phyloP scores from a whole-genome alignment of 2,888 invertebrate genomes.

The Ptilodon capucinus region DNA sequence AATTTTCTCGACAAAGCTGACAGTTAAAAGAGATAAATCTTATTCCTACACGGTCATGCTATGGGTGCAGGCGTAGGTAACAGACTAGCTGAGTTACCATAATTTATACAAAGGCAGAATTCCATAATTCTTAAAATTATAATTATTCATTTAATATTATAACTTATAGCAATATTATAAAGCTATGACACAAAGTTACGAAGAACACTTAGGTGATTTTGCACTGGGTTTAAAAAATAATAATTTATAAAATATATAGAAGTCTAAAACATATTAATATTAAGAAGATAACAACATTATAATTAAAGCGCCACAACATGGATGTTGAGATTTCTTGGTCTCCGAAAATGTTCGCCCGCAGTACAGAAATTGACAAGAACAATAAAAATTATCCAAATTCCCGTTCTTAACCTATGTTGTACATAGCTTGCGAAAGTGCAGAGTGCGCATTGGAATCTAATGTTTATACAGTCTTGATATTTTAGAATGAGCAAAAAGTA shows the following conservation, averaged over 20 bases:
- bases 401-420: not conserved
- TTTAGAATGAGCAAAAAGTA: not conserved
- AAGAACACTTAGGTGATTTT: not conserved
- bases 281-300: too few relatives aligned
- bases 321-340: too few relatives aligned
- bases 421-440: not conserved
- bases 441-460: not conserved
- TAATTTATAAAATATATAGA: too few relatives aligned
- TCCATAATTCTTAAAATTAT: not conserved
- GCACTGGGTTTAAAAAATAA: too few relatives aligned
- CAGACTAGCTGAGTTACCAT: slow-evolving; percentile 25
- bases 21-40: too few relatives aligned
- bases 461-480: not conserved
- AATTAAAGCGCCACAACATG: too few relatives aligned
- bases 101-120: slow-evolving; percentile 16
- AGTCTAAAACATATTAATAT: too few relatives aligned
- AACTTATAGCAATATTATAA: not conserved
- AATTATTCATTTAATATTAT: not conserved
- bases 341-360: too few relatives aligned
- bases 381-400: too few relatives aligned
- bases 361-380: too few relatives aligned
- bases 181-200: slow-evolving; percentile 7
- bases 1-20: too few relatives aligned
- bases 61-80: not conserved
- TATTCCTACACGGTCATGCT: too few relatives aligned